A percentile compares a stretch with the other conserved stretches of the same genome.
Evolutionary conservation across 92 coral and sea anemone genomes (phyloP).

Genomic region (Actinostola sp.): DNA sequence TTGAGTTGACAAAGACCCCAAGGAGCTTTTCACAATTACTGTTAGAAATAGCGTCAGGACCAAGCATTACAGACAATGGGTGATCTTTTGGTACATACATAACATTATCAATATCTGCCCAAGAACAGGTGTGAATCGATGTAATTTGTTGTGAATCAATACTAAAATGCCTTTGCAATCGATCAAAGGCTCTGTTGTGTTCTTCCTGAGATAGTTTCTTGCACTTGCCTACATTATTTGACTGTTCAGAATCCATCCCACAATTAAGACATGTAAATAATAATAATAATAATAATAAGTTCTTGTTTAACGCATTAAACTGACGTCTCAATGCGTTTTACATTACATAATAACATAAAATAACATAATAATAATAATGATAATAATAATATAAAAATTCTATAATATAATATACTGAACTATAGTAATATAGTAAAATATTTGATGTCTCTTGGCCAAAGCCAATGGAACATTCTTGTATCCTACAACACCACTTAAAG

Average conservation of each 20-base stretch:
- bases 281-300: no score
- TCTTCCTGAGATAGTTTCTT: constrained; percentile 22
- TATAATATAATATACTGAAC: no score
- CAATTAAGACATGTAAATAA: constrained; percentile 15
- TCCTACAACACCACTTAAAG: constrained; percentile 49
- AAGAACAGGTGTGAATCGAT: constrained; percentile 17
- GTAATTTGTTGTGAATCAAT: constrained; percentile 16
- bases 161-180: constrained; percentile 16
- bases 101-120: constrained; percentile 60
- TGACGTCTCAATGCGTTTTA: no score
- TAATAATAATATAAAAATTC: no score
- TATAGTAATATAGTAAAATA: no score
- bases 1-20: no score
- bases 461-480: constrained; percentile 64
- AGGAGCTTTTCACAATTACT: no score
- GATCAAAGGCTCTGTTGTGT: constrained; percentile 17
- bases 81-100: constrained; percentile 58
- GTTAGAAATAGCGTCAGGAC: no score
- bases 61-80: no score
- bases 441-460: constrained; percentile 68
- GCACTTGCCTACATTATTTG: constrained; percentile 14
- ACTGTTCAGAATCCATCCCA: neutral
- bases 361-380: no score
- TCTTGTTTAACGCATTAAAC: no score
- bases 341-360: no score